Conservation (phyloP, 2,888 invertebrate genomes). For the Brachylomia viminalis region DNA sequence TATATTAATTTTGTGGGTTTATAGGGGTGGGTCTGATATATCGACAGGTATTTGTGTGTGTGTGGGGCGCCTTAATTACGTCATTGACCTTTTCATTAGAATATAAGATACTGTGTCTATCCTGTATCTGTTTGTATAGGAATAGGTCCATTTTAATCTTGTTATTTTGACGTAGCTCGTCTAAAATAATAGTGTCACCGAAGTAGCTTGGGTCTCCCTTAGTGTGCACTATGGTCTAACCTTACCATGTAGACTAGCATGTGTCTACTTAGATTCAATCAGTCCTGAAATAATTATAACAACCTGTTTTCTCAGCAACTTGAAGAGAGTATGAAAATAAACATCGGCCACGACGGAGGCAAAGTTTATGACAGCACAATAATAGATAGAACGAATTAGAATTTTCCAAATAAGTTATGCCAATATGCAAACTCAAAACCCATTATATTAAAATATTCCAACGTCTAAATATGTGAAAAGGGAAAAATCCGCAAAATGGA, state of each 20-base stretch:
- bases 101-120: slow-evolving; percentile 64
- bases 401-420: slow-evolving; percentile 64
- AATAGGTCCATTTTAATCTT: slow-evolving; percentile 9
- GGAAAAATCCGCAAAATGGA: slow-evolving; percentile 82
- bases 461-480: slow-evolving; percentile 83
- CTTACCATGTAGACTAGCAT: too few relatives aligned
- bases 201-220: neutral
- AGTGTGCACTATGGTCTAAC: neutral
- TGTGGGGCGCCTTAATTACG: slow-evolving; percentile 66
- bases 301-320: neutral
- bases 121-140: slow-evolving; percentile 54
- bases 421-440: slow-evolving; percentile 77
- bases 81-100: slow-evolving; percentile 74
- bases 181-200: neutral
- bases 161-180: neutral
- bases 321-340: neutral
- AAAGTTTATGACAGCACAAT: slow-evolving; percentile 15
- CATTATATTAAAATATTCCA: slow-evolving; percentile 80
- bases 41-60: slow-evolving; percentile 78
- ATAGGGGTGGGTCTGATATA: slow-evolving; percentile 80
- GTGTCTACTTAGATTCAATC: too few relatives aligned
- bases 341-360: too few relatives aligned
- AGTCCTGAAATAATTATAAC: neutral
- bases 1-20: slow-evolving; percentile 86
- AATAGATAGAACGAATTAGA: slow-evolving; percentile 55